Evolutionary conservation across 2,888 invertebrate species (phyloP), one percentile per base, ranked within the genome.

Genomic region (Sinopyrophorus schimmeli): DNA sequence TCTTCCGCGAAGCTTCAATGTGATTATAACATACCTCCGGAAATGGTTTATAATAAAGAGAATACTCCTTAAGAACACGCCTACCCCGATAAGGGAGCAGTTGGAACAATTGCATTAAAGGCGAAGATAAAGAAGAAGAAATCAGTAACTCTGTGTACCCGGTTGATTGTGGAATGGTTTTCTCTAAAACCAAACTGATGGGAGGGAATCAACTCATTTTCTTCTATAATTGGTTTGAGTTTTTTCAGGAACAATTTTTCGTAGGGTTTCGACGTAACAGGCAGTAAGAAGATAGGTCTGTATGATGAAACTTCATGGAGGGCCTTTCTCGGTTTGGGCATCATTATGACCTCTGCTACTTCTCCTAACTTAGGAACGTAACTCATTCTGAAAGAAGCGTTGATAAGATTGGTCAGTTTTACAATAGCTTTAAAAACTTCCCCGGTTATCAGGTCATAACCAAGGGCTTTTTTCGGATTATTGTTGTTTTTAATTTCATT

Each of bases 261-360:
- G 14, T 58, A 55, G 11, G 59, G 5, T 37, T 60, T 61, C 0
- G 53, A 60, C 1, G 63, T 30, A 4, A 55, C 43, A 31, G 58
- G 52, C n/a, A 63, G 30, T 9, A 63, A 24, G 7, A 49, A 58
- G 32, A 65, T 61, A 2, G 57, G 55, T 30, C 47, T 28, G 30
- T 60, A 57, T n/a, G 51, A 60, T n/a, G 40, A 41, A 16, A 44
- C 27, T 20, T 56, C 44, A 23, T 48, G 37, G 3, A 46, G 34
- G 18, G 30, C 32, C 47, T 58, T 62, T 7, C 53, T 43, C 17
- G 53, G 53, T 38, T 63, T 60, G 4, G 32, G 44, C 1, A 59
- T 49, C 44, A 64, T 62, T 50, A 60, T 64, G 24, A 59, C 30
- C 3, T 32, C 46, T 2, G 61, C 59, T 3, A 60, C 52, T 14